A percentile compares a stretch with the other conserved stretches of the same genome.
These are phyloP conservation scores for Tridacna crocea DNA, from an alignment of 2,888 invertebrate genomes.

Conservation along the genomic window DNA sequence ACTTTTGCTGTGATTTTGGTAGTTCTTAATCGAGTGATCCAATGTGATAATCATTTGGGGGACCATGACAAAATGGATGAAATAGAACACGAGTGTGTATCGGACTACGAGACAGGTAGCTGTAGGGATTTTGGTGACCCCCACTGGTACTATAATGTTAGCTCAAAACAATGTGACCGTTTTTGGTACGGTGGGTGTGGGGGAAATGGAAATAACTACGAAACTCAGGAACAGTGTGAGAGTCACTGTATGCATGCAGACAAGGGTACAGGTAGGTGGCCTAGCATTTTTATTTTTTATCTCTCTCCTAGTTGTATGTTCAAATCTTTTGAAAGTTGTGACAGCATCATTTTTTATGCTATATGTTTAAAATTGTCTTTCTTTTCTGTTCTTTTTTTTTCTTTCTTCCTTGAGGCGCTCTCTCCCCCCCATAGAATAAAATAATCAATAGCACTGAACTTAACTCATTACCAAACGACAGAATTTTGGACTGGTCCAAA, in stretches of 20 bases:
- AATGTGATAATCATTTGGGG: conserved; percentile 33
- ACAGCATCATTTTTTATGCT: no score
- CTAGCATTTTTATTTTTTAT: background rate
- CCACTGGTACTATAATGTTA: conserved; percentile 90
- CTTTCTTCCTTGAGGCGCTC: no score
- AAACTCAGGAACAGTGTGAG: conserved; percentile 65
- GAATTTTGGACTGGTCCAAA: no score
- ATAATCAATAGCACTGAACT: no score
- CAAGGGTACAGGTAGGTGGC: conserved; percentile 51
- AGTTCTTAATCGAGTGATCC: conserved; percentile 6
- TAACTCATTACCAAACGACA: no score
- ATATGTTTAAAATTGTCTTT: no score
- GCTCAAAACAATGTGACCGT: conserved; percentile 89
- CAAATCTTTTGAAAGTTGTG: no score
- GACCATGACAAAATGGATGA: conserved; percentile 15
- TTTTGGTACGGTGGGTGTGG: conserved; percentile 94
- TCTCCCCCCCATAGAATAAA: no score
- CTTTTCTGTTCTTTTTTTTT: no score
- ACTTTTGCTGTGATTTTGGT: conserved; percentile 5
- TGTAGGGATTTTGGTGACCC: conserved; percentile 84
- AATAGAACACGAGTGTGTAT: conserved; percentile 8
- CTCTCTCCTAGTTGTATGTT: no score
- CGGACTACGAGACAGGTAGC: conserved; percentile 41
- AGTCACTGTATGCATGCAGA: conserved; percentile 59
- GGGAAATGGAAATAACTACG: conserved; percentile 89